These are phyloP conservation scores for Phrynocephalus versicolor DNA, from an alignment of 2,113 vertebrate species.

Conservation along the genomic window DNA sequence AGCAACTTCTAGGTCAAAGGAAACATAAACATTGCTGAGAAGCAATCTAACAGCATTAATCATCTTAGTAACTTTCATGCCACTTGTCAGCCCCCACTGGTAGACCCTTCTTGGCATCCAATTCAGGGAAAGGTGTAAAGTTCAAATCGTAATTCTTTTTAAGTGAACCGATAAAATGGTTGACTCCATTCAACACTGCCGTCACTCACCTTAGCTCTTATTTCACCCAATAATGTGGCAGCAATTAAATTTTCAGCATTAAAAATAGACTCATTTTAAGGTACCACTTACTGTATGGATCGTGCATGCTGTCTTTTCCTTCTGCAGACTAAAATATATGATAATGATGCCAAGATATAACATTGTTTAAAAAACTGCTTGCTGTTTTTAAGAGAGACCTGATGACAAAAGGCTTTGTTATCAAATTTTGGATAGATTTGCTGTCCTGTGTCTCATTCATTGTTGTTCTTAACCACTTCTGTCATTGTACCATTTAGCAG, in stretches of 20 bases:
- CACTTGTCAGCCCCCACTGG: slow-evolving; percentile 50
- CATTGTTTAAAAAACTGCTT: too few relatives aligned
- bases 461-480: neutral
- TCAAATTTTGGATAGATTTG: slow-evolving; percentile 52
- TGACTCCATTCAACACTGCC: slow-evolving; percentile 42
- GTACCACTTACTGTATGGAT: slow-evolving; percentile 41
- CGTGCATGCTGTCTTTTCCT: slow-evolving; percentile 36
- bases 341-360: slow-evolving; percentile 65
- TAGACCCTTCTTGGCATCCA: slow-evolving; percentile 50
- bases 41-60: slow-evolving; percentile 59
- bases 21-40: slow-evolving; percentile 37
- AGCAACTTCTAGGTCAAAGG: slow-evolving; percentile 54
- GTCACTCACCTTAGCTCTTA: slow-evolving; percentile 66
- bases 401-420: slow-evolving; percentile 50
- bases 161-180: slow-evolving; percentile 68
- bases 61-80: slow-evolving; percentile 65
- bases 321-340: slow-evolving; percentile 74
- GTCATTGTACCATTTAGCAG: neutral
- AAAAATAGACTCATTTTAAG: slow-evolving; percentile 69
- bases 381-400: slow-evolving; percentile 2
- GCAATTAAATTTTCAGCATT: slow-evolving; percentile 71
- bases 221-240: slow-evolving; percentile 68
- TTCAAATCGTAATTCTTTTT: slow-evolving; percentile 69
- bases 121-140: slow-evolving; percentile 57
- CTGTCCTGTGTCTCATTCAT: slow-evolving; percentile 46